A percentile compares a stretch with the other conserved stretches of the same genome.
Evolutionary conservation across 92 coral and sea anemone species (phyloP).

Genomic region (Zoanthus solanderi): DNA sequence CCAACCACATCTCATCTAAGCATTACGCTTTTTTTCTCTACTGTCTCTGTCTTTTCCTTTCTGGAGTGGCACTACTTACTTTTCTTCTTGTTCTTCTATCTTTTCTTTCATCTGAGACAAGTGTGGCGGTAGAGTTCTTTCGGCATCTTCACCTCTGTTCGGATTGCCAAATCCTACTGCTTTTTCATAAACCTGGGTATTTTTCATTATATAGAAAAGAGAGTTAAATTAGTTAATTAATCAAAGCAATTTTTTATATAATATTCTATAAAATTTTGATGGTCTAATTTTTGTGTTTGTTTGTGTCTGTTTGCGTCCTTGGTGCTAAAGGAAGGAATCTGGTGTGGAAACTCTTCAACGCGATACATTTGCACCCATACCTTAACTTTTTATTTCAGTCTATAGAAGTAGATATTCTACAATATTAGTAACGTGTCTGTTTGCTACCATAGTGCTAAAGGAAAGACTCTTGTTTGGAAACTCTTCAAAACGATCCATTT

Average conservation of each 20-base stretch:
- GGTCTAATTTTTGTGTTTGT: too few species aligned
- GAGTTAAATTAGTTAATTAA: not conserved
- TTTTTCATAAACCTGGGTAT: conserved; percentile 70
- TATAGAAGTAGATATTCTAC: conserved; percentile 53
- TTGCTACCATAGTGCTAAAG: conserved; percentile 61
- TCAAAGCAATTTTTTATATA: too few species aligned
- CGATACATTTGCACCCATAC: conserved; percentile 73
- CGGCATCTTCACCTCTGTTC: conserved; percentile 64
- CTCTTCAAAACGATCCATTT: conserved; percentile 74
- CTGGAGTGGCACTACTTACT: conserved; percentile 47
- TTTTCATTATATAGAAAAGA: not conserved
- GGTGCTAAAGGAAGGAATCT: conserved; percentile 61
- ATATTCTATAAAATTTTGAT: not conserved
- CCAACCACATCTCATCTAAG: too few species aligned
- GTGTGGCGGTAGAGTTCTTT: conserved; percentile 73
- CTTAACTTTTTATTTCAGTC: too few species aligned
- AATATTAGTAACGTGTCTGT: too few species aligned
- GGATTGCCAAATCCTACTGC: conserved; percentile 85
- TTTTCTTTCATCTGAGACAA: conserved; percentile 78
- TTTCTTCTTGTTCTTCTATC: conserved; percentile 76
- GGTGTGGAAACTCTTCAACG: conserved; percentile 80
- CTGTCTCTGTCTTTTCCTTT: too few species aligned
- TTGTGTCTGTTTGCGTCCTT: conserved; percentile 37
- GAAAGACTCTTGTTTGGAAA: conserved; percentile 78
- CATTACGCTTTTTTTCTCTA: too few species aligned